Percentiles rank a stretch among this genome's conserved stretches.
Conservation (phyloP, 2,888 invertebrate species). For the Phytoseiulus persimilis region DNA sequence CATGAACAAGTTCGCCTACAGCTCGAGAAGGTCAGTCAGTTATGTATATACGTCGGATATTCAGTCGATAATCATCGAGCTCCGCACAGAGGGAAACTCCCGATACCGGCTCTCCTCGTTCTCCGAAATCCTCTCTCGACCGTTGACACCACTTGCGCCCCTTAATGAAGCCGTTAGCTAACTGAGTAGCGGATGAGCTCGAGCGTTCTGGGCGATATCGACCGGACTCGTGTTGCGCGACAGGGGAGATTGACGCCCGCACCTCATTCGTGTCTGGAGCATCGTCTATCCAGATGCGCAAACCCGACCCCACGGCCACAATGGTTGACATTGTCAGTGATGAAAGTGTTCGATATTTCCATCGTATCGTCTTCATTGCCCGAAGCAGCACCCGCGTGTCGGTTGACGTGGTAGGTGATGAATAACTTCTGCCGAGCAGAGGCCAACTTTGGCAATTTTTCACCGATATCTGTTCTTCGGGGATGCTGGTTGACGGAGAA, state of each 20-base stretch:
- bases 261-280: not conserved
- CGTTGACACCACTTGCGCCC: not conserved
- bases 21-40: conserved; percentile 21
- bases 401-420: not conserved
- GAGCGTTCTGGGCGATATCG: not conserved
- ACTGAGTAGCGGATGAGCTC: not conserved
- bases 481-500: not conserved
- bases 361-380: not conserved
- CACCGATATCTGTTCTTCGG: not conserved
- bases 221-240: not conserved
- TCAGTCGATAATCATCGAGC: not conserved
- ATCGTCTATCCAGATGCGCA: not conserved
- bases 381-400: not conserved
- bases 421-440: not conserved
- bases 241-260: not conserved
- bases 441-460: not conserved
- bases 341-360: not conserved
- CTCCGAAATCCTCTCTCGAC: not conserved
- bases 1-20: conserved; percentile 28
- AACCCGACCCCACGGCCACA: not conserved
- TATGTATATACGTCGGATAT: not conserved
- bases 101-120: not conserved
- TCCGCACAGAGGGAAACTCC: no score
- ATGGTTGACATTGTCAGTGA: not conserved
- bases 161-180: not conserved